These are phyloP conservation scores for Drosophila tsacasi DNA, from an alignment of 1,140 invertebrate genomes.

Conservation along the genomic window DNA sequence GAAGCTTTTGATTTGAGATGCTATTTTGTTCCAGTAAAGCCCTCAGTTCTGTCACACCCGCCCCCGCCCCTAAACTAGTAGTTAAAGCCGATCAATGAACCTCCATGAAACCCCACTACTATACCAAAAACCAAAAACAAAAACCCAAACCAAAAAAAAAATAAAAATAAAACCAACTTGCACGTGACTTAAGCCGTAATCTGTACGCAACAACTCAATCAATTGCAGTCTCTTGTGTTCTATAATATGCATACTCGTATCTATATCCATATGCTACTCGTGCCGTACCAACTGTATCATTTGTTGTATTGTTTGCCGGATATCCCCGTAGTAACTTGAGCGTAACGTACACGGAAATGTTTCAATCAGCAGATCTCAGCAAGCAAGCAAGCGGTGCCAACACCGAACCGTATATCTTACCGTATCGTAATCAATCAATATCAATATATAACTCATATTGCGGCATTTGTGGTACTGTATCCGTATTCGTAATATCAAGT, in stretches of 20 bases:
- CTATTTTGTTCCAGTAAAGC: slow-evolving; percentile 28
- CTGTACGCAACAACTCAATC: slow-evolving; percentile 55
- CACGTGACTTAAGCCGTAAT: slow-evolving; percentile 68
- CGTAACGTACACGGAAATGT: slow-evolving; percentile 61
- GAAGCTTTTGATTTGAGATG: slow-evolving; percentile 33
- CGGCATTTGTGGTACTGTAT: slow-evolving; percentile 55
- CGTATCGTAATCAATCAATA: slow-evolving; percentile 48
- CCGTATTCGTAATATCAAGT: slow-evolving; percentile 55
- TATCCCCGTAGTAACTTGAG: slow-evolving; percentile 51
- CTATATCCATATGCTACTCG: slow-evolving; percentile 52
- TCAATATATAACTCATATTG: slow-evolving; percentile 36
- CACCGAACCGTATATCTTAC: slow-evolving; percentile 38
- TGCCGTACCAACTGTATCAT: slow-evolving; percentile 58
- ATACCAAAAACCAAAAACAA: slow-evolving; percentile 21
- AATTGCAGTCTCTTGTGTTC: slow-evolving; percentile 59
- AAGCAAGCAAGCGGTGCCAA: slow-evolving; percentile 41
- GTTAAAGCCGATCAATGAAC: slow-evolving; percentile 23
- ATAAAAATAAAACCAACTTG: slow-evolving; percentile 55
- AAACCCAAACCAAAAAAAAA: slow-evolving; percentile 3
- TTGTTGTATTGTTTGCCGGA: slow-evolving; percentile 61
- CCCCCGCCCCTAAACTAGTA: slow-evolving; percentile 26
- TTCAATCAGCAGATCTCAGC: slow-evolving; percentile 53
- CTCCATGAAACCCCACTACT: slow-evolving; percentile 17
- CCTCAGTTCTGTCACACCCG: slow-evolving; percentile 24
- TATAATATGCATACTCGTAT: slow-evolving; percentile 58